phyloP scores from a whole-genome alignment of 2,797 vertebrate species.

The Epinephelus coioides region DNA sequence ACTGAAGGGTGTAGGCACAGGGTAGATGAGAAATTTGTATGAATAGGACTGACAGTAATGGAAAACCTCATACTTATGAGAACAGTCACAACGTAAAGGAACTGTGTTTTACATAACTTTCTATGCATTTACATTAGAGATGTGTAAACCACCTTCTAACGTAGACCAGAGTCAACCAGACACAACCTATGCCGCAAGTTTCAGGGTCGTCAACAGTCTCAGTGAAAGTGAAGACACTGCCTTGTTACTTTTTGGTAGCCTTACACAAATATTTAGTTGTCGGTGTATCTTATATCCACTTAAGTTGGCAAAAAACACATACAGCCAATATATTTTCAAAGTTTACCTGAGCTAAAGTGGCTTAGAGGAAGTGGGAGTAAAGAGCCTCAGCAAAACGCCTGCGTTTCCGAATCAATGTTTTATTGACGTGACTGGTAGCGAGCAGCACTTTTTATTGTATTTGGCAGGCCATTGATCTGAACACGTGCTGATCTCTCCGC shows the following conservation, averaged over 20 bases:
- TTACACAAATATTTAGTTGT: not conserved
- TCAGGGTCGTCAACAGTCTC: not conserved
- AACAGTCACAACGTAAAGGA: constrained; percentile 27
- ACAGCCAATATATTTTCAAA: constrained; percentile 2
- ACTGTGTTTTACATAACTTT: not conserved
- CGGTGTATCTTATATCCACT: not conserved
- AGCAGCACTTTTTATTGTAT: constrained; percentile 69
- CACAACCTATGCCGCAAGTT: not conserved
- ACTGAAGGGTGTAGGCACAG: constrained; percentile 11
- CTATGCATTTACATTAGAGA: not conserved
- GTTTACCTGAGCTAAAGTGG: constrained; percentile 18
- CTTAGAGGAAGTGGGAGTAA: constrained; percentile 3
- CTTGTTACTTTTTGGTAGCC: not conserved
- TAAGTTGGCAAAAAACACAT: not conserved
- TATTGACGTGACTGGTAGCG: constrained; percentile 65
- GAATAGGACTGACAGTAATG: constrained; percentile 21
- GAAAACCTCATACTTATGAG: constrained; percentile 29
- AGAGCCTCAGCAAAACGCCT: constrained; percentile 37
- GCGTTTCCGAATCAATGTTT: constrained; percentile 68
- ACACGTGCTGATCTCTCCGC: constrained; percentile 56
- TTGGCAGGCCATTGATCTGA: constrained; percentile 62
- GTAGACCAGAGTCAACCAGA: constrained; percentile 1
- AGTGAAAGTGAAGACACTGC: not conserved
- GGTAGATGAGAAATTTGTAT: constrained; percentile 37
- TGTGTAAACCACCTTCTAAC: not conserved